Conservation (phyloP, 2,888 invertebrate species). For the Buathra laborator region DNA sequence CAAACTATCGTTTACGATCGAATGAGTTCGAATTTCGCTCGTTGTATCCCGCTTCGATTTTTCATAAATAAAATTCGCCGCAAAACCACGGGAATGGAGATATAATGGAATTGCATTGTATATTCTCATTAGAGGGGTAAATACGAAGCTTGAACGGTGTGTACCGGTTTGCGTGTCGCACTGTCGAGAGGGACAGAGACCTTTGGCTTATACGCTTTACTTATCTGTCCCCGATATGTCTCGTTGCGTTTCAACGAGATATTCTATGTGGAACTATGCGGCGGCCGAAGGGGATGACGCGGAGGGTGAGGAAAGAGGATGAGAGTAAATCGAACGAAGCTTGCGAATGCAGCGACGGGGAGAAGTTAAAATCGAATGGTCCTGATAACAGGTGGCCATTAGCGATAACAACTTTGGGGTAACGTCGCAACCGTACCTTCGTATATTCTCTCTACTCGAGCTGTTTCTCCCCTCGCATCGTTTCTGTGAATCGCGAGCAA, state of each 20-base stretch:
- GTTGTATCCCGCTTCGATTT: not conserved
- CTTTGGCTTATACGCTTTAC: slow-evolving; percentile 46
- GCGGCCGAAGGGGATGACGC: not conserved
- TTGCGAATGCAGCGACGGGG: slow-evolving; percentile 52
- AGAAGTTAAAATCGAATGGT: slow-evolving; percentile 73
- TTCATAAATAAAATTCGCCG: slow-evolving; percentile 26
- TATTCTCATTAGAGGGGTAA: slow-evolving; percentile 44
- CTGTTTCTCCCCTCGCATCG: slow-evolving; percentile 52
- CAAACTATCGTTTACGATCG: not conserved
- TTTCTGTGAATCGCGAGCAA: slow-evolving; percentile 61
- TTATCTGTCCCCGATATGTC: slow-evolving; percentile 25
- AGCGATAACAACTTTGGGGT: slow-evolving; percentile 77
- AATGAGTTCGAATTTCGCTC: not conserved
- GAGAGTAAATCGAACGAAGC: slow-evolving; percentile 64
- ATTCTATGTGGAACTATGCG: not conserved
- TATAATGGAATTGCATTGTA: slow-evolving; percentile 30
- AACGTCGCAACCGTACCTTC: slow-evolving; percentile 50
- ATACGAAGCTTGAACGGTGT: slow-evolving; percentile 30
- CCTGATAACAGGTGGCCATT: slow-evolving; percentile 77
- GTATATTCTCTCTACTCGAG: slow-evolving; percentile 17
- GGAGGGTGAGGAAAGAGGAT: slow-evolving; percentile 2
- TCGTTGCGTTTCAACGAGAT: slow-evolving; percentile 43
- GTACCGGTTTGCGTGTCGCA: not conserved
- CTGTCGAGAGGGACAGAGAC: no score
- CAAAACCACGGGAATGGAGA: not conserved